Conservation (phyloP, 2,797 vertebrate genomes). For the Micropoecilia bifurca region DNA sequence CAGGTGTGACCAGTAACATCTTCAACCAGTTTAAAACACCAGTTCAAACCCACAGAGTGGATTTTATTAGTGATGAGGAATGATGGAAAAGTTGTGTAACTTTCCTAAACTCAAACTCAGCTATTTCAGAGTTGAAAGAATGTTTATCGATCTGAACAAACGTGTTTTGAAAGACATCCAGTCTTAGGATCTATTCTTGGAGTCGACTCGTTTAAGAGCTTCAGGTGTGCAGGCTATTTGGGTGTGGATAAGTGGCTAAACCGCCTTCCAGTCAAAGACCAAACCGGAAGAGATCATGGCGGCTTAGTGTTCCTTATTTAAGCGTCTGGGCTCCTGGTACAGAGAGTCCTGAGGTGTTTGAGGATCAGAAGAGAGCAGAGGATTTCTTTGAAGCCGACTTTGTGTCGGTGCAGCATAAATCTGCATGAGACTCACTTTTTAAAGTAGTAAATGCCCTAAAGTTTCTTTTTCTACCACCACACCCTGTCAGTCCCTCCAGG, state of each 20-base stretch:
- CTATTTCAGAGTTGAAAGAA: background rate
- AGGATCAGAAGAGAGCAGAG: constrained; percentile 47
- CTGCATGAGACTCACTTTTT: constrained; percentile 1
- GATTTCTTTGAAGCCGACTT: constrained; percentile 36
- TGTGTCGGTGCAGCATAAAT: constrained; percentile 5
- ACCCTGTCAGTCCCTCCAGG: background rate
- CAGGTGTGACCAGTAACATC: background rate
- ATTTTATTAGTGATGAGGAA: background rate
- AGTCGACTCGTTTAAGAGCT: constrained; percentile 31
- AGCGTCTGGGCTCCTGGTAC: constrained; percentile 29
- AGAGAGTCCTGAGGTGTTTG: constrained; percentile 40
- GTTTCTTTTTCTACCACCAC: background rate
- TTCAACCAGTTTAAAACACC: background rate
- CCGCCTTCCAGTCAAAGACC: constrained; percentile 65
- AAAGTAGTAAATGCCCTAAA: background rate
- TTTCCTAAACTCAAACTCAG: too few species aligned
- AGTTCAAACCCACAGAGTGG: background rate
- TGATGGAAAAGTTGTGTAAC: background rate
- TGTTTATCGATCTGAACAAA: background rate
- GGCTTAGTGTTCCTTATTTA: constrained; percentile 62
- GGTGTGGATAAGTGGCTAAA: constrained; percentile 74
- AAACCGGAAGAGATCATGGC: constrained; percentile 69
- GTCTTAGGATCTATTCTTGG: background rate
- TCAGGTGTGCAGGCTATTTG: constrained; percentile 65
- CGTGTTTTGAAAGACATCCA: background rate